Percentiles rank a stretch among this genome's conserved stretches.
Conservation (phyloP, 2,797 vertebrate species). For the Girardinus metallicus region DNA sequence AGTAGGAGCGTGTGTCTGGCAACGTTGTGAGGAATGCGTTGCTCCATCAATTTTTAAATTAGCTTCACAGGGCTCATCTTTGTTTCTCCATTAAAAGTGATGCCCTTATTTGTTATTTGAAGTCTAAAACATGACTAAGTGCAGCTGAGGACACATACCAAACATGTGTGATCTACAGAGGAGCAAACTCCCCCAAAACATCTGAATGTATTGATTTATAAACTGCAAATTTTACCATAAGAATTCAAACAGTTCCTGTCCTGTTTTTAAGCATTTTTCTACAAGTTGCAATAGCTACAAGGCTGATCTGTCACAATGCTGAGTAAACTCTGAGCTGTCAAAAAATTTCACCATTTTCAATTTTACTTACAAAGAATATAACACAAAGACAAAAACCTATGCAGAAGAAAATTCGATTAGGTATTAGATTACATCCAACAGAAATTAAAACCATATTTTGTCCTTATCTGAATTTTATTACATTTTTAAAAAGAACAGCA, state of each 20-base stretch:
- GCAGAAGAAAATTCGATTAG: neutral
- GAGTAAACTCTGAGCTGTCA: neutral
- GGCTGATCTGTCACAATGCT: neutral
- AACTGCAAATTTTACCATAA: neutral
- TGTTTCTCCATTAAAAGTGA: constrained; percentile 3
- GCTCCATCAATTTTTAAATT: constrained; percentile 23
- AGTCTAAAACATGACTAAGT: constrained; percentile 16
- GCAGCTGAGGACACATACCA: neutral
- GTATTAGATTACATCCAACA: neutral
- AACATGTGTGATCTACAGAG: neutral
- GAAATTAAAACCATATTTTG: neutral
- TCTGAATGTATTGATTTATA: neutral
- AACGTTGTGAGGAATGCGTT: constrained; percentile 1
- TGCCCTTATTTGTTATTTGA: constrained; percentile 23
- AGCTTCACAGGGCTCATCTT: constrained; percentile 25
- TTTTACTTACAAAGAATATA: neutral
- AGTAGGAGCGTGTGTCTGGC: constrained; percentile 8
- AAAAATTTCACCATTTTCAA: neutral
- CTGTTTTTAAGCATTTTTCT: neutral
- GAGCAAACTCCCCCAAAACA: neutral
- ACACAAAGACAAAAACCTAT: neutral
- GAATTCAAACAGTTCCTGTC: neutral
- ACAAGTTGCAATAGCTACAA: neutral
- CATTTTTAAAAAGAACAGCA: neutral
- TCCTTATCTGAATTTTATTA: neutral